Evolutionary conservation across 2,797 vertebrate genomes (phyloP).

Genomic region (Mormyrus hasselquistii): DNA sequence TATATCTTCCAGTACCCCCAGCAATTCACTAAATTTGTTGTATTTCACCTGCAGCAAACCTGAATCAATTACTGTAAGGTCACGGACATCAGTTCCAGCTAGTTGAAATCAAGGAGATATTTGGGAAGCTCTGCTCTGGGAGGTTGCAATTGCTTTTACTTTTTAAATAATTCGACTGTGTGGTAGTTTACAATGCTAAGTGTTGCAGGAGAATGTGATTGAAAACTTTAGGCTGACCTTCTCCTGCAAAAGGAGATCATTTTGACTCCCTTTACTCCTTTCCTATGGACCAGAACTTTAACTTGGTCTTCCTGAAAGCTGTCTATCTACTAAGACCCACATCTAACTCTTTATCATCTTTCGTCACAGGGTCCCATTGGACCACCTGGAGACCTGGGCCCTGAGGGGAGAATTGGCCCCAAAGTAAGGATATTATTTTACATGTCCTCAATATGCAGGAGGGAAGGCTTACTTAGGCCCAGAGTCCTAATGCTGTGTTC

Average conservation of each 20-base stretch:
- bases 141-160: not conserved
- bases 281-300: not conserved
- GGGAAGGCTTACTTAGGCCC: not conserved
- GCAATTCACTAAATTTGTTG: not conserved
- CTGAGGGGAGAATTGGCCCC: slow-evolving; percentile 50
- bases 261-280: not conserved
- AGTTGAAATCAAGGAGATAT: not conserved
- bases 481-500: not conserved
- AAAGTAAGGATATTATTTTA: slow-evolving; percentile 48
- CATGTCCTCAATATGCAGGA: not conserved
- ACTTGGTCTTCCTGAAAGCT: not conserved
- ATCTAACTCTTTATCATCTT: not conserved
- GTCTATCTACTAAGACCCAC: not conserved
- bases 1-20: not conserved
- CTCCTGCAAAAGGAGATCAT: not conserved
- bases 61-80: not conserved
- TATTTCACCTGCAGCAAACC: not conserved
- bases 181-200: not conserved
- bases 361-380: slow-evolving; percentile 52
- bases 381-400: slow-evolving; percentile 52
- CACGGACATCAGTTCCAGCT: not conserved
- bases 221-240: not conserved
- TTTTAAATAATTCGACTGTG: not conserved
- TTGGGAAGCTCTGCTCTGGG: not conserved
- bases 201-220: not conserved